Evolutionary conservation across 2,888 invertebrate species (phyloP), one percentile per base, ranked within the genome.

Genomic region (Callinectes sapidus): DNA sequence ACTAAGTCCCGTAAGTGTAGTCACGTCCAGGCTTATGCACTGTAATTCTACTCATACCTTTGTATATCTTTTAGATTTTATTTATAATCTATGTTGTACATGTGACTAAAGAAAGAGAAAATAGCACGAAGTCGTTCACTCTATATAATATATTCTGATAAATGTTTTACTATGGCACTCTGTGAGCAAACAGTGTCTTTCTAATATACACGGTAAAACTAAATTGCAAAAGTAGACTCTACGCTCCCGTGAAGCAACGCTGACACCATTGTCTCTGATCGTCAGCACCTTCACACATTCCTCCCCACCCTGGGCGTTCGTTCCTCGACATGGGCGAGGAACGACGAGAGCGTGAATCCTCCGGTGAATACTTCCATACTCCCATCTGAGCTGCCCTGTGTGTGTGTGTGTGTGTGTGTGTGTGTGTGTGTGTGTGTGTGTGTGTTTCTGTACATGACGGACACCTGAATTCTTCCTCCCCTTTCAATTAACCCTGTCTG

Each of bases 161-260:
- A 39, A 42, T 23, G 39, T 61, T 35, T 54, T 32, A 55, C 55
- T 92, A 92, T 92, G 92, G 92, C 92, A 92, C 92, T 71, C n/a
- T 32, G 85, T 92, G 92, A 92, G 92, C 92, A 92, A 85, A 77
- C 23, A 85, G 14, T 61, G 23, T 90, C 48, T 54, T 28, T 90
- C 39, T 89, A 23, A 71, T 42, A n/a, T 71, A 61, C 28, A 16
- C 48, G 28, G 28, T 39, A 42, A 48, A 81, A 81, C 39, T 32
- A n/a, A 10, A 48, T 23, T 28, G 35, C 55, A 48, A 28, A 16
- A 61, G n/a, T 23, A 23, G 28, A 77, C 35, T 81, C 81, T 35
- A 35, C 81, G 81, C 81, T 35, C 81, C 81, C 14, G 35, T 81
- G 81, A 81, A 35, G 81, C 14, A 35, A 32, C 35, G 32, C 81